phyloP scores from a whole-genome alignment of 2,888 invertebrate species.

The Pterobdella sp. region DNA sequence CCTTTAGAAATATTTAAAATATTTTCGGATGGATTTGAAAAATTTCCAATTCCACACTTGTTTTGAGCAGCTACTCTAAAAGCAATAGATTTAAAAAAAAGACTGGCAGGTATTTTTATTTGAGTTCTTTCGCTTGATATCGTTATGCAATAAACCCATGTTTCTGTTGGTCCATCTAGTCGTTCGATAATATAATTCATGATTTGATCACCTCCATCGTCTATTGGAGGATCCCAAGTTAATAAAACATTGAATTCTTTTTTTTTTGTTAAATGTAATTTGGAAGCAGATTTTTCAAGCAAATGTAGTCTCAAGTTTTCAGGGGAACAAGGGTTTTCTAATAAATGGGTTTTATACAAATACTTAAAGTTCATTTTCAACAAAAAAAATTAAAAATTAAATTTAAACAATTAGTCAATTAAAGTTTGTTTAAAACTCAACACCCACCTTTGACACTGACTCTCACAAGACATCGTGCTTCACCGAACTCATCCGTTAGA shows the following conservation, averaged over 20 bases:
- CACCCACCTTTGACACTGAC: constrained; percentile 57
- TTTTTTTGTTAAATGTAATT: not conserved
- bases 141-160: constrained; percentile 18
- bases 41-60: constrained; percentile 67
- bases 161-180: not conserved
- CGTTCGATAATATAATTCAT: constrained; percentile 44
- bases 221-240: constrained; percentile 59
- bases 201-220: constrained; percentile 37
- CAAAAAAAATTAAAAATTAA: too few species aligned
- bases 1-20: constrained; percentile 14
- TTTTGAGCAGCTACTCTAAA: constrained; percentile 38
- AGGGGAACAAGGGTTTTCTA: constrained; percentile 65
- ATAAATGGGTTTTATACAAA: too few species aligned
- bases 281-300: not conserved
- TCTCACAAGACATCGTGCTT: constrained; percentile 32
- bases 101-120: constrained; percentile 5
- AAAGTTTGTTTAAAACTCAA: too few species aligned
- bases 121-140: not conserved
- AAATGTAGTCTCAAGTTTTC: constrained; percentile 55
- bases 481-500: constrained; percentile 38
- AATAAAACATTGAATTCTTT: constrained; percentile 64
- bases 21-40: constrained; percentile 41
- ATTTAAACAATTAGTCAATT: not conserved
- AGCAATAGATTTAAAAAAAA: constrained; percentile 31
- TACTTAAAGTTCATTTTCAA: too few species aligned